Percentiles rank a stretch among this genome's conserved stretches.
These are phyloP conservation scores for Psittacula derbiana DNA, from an alignment of 2,797 vertebrate species.

Conservation along the genomic window DNA sequence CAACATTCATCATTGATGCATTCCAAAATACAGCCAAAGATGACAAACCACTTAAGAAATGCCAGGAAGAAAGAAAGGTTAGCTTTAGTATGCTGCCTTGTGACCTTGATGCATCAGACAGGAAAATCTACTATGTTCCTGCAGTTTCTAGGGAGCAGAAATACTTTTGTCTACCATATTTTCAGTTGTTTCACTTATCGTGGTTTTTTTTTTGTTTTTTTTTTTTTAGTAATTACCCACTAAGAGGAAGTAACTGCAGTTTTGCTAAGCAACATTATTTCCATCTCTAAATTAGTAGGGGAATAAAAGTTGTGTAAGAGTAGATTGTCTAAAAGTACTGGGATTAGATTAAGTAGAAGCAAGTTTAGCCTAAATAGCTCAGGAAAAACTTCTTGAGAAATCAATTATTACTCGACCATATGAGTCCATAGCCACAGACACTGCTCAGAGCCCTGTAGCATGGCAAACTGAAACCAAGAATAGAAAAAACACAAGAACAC, in stretches of 20 bases:
- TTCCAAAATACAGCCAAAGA: not conserved
- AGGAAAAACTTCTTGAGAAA: not conserved
- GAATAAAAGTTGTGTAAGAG: not conserved
- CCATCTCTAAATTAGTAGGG: not conserved
- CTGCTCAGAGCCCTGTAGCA: not conserved
- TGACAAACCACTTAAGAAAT: not conserved
- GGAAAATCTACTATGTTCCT: not conserved
- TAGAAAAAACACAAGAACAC: not conserved
- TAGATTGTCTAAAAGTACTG: not conserved
- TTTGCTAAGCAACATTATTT: not conserved
- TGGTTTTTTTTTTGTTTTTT: not conserved
- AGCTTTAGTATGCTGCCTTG: not conserved
- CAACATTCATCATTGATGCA: not conserved
- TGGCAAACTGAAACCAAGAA: not conserved
- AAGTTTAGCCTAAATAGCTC: not conserved
- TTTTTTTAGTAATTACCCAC: not conserved
- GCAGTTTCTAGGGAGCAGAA: not conserved
- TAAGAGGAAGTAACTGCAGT: not conserved
- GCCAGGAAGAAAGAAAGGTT: not conserved
- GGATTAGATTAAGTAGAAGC: not conserved
- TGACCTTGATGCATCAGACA: not conserved
- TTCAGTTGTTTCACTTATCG: not conserved
- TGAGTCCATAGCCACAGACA: not conserved
- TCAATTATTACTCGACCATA: not conserved
- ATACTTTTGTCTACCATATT: not conserved